Evolutionary conservation across 2,888 invertebrate genomes (phyloP).

Genomic region (Stenotaenia linearis): DNA sequence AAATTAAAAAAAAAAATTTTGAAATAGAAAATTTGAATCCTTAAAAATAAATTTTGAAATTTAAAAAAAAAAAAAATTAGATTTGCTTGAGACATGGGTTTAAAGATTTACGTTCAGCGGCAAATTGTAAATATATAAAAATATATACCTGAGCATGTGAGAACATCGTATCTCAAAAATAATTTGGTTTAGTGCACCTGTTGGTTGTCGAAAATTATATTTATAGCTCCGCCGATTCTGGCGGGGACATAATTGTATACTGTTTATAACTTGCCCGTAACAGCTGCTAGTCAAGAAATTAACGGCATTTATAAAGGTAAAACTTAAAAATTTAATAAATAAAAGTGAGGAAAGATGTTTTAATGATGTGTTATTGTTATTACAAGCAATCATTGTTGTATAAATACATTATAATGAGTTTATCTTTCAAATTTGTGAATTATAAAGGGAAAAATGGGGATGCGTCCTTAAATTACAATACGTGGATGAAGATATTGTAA

Average conservation of each 20-base stretch:
- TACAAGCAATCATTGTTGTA: no score
- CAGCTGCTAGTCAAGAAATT: background rate
- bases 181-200: background rate
- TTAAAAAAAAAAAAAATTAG: no score
- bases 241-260: background rate
- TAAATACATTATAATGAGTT: no score
- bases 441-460: no score
- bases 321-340: background rate
- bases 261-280: background rate
- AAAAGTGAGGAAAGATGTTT: no score
- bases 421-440: no score
- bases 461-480: no score
- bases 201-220: conserved; percentile 7
- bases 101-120: background rate
- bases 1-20: background rate
- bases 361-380: no score
- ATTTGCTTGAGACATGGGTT: background rate
- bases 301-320: background rate
- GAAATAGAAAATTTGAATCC: background rate
- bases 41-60: background rate
- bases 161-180: background rate
- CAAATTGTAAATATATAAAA: background rate
- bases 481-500: no score
- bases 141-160: background rate
- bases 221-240: background rate